Percentiles rank a stretch among this genome's conserved stretches.
These are phyloP conservation scores for Pomatorhinus ruficollis DNA, from an alignment of 2,113 vertebrate species.

Conservation along the genomic window DNA sequence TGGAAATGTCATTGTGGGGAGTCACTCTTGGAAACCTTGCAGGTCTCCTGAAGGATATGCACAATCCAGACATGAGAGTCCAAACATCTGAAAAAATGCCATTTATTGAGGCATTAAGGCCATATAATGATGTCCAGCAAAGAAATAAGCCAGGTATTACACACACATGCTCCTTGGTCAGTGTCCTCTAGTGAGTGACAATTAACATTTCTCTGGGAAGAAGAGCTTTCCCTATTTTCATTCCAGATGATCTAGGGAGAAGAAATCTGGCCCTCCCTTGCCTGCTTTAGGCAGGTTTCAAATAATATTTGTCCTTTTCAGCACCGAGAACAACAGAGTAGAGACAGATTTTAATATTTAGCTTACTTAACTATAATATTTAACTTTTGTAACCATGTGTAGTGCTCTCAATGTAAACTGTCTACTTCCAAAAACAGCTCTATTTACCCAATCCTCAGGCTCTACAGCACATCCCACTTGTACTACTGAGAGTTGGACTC, in stretches of 20 bases:
- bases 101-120: not conserved
- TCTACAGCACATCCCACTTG: not conserved
- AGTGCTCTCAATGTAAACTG: not conserved
- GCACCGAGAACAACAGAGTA: not conserved
- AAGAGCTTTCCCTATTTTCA: not conserved
- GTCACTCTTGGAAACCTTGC: not conserved
- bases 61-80: not conserved
- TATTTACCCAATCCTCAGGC: not conserved
- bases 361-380: not conserved
- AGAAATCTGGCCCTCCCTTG: not conserved
- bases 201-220: not conserved
- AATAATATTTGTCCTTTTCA: not conserved
- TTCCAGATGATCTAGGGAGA: not conserved
- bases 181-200: not conserved
- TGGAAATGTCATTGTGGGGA: not conserved
- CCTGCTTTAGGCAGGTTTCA: not conserved
- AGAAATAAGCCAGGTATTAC: not conserved
- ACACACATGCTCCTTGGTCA: rapidly evolving
- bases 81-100: not conserved
- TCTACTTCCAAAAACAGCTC: not conserved
- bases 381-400: not conserved
- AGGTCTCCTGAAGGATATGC: not conserved
- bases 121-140: not conserved
- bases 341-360: not conserved
- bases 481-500: not conserved